Conservation (phyloP, 1,140 invertebrate genomes). For the Cheumatopsyche charites region DNA sequence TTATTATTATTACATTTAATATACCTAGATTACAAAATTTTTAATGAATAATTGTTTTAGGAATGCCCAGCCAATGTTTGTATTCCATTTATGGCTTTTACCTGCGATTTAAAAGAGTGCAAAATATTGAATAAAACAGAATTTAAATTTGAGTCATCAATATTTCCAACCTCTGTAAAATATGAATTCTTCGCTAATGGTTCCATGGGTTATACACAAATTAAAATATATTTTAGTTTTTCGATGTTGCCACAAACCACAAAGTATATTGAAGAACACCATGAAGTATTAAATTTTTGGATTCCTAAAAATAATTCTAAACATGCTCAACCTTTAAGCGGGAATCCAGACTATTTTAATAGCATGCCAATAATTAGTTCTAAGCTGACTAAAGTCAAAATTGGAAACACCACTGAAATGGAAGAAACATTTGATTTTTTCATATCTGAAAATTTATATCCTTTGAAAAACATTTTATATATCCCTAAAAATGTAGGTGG, state of each 20-base stretch:
- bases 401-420: slow-evolving; percentile 47
- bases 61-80: slow-evolving; percentile 62
- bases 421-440: slow-evolving; percentile 48
- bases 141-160: slow-evolving; percentile 47
- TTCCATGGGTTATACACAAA: slow-evolving; percentile 59
- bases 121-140: slow-evolving; percentile 45
- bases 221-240: slow-evolving; percentile 57
- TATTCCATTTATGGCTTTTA: slow-evolving; percentile 53
- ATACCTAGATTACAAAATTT: slow-evolving; percentile 7
- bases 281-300: slow-evolving; percentile 62
- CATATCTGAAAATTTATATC: slow-evolving; percentile 49
- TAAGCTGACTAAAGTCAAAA: slow-evolving; percentile 46
- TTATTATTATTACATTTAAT: not conserved
- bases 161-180: slow-evolving; percentile 60
- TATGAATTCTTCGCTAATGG: slow-evolving; percentile 66
- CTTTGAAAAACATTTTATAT: slow-evolving; percentile 56
- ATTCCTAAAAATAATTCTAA: slow-evolving; percentile 51
- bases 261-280: slow-evolving; percentile 59
- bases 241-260: slow-evolving; percentile 37
- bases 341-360: slow-evolving; percentile 71
- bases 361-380: slow-evolving; percentile 69
- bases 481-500: slow-evolving; percentile 55
- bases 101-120: slow-evolving; percentile 56
- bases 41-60: slow-evolving; percentile 52
- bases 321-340: slow-evolving; percentile 62